Percentiles rank a stretch among this genome's conserved stretches.
phyloP scores from a whole-genome alignment of 2,113 vertebrate genomes.

The Eulemur macaco region DNA sequence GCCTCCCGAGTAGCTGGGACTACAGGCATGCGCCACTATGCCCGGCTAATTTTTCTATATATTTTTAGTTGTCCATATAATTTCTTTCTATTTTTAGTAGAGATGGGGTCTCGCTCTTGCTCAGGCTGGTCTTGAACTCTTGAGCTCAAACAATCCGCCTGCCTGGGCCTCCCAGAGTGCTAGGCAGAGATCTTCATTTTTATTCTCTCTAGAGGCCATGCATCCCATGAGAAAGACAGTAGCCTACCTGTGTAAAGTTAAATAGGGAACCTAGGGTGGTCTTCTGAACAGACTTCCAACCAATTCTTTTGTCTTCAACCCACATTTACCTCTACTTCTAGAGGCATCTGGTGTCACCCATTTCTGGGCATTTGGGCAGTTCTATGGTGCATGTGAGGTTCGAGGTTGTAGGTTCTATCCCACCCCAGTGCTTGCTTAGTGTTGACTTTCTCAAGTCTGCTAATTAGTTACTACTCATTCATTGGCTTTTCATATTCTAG shows the following conservation, averaged over 20 bases:
- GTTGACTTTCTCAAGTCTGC: neutral
- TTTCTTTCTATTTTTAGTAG: too few species aligned
- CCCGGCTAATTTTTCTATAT: too few species aligned
- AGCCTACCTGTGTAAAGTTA: neutral
- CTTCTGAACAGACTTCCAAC: constrained; percentile 32
- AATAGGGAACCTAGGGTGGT: neutral
- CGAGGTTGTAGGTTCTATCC: neutral
- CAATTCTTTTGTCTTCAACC: neutral
- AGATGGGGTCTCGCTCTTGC: too few species aligned
- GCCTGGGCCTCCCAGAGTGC: too few species aligned
- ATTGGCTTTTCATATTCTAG: neutral
- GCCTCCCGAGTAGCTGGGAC: too few species aligned
- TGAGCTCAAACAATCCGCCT: too few species aligned
- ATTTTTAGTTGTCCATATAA: too few species aligned
- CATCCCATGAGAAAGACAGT: neutral
- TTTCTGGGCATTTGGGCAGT: neutral
- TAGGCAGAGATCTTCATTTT: neutral
- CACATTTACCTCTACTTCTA: neutral
- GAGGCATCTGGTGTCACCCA: neutral
- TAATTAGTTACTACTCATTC: neutral
- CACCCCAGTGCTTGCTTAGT: neutral
- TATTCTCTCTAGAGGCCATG: neutral
- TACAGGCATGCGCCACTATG: too few species aligned
- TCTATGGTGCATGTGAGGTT: neutral
- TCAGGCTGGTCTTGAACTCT: too few species aligned